Conservation (phyloP, 1,140 invertebrate species). For the Gonioctena quinquepunctata region DNA sequence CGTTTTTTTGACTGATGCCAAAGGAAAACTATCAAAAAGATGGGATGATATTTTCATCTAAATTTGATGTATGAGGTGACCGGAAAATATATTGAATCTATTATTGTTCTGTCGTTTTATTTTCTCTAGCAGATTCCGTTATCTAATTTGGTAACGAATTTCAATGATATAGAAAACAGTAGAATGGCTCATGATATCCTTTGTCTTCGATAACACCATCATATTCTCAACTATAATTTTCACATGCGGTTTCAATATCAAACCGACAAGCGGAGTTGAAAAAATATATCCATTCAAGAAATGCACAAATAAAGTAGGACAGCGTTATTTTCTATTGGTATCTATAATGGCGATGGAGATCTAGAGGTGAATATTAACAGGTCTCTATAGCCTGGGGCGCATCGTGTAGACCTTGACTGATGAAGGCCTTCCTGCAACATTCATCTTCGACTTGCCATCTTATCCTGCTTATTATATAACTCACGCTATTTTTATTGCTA, state of each 20-base stretch:
- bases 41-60: no score
- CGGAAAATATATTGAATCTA: no score
- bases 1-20: no score
- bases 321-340: slow-evolving; percentile 30
- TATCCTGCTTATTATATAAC: slow-evolving; percentile 25
- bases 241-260: neutral
- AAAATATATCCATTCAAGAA: neutral
- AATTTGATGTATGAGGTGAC: no score
- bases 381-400: slow-evolving; percentile 14
- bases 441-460: slow-evolving; percentile 31
- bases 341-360: slow-evolving; percentile 30
- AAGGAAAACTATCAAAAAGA: no score
- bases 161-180: no score
- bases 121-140: no score
- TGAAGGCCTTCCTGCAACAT: slow-evolving; percentile 33
- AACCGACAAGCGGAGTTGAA: neutral
- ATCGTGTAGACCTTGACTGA: slow-evolving; percentile 33
- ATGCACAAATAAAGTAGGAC: slow-evolving; percentile 20
- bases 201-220: no score
- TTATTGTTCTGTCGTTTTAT: no score
- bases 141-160: no score
- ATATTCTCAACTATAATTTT: no score
- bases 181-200: no score
- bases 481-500: slow-evolving; percentile 20
- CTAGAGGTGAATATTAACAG: slow-evolving; percentile 26